Evolutionary conservation across 2,113 vertebrate genomes (phyloP).

Genomic region (Mellivora capensis): DNA sequence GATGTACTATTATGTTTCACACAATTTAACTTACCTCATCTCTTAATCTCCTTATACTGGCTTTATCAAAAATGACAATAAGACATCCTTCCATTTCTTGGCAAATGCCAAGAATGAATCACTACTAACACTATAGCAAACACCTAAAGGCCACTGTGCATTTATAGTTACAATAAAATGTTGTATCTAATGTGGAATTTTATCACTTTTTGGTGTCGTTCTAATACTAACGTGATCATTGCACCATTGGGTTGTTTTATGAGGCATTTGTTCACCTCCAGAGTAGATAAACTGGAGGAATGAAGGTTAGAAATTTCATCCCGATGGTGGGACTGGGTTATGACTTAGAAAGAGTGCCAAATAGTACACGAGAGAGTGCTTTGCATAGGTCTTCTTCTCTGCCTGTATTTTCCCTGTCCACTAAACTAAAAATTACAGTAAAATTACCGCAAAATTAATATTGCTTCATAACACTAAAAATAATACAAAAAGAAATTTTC

Average conservation of each 20-base stretch:
- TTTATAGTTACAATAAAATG: constrained; percentile 77
- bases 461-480: not conserved
- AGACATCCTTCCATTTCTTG: constrained; percentile 47
- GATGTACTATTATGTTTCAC: not conserved
- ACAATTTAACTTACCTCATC: not conserved
- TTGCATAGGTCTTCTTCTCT: not conserved
- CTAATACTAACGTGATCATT: constrained; percentile 76
- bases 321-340: constrained; percentile 35
- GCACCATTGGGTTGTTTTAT: constrained; percentile 76
- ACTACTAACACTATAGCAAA: constrained; percentile 69
- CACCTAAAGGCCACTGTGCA: constrained; percentile 65
- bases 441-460: not conserved
- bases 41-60: not conserved
- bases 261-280: constrained; percentile 71
- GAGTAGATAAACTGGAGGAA: constrained; percentile 73
- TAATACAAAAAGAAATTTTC: not conserved
- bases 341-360: not conserved
- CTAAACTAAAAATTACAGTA: not conserved
- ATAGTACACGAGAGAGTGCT: not conserved
- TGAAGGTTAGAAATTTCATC: constrained; percentile 71
- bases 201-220: constrained; percentile 70
- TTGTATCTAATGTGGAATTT: constrained; percentile 61
- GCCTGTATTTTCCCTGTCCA: not conserved
- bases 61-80: not conserved
- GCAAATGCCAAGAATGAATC: constrained; percentile 57